Evolutionary conservation across 2,113 vertebrate genomes (phyloP).

Genomic region (Morone saxatilis): DNA sequence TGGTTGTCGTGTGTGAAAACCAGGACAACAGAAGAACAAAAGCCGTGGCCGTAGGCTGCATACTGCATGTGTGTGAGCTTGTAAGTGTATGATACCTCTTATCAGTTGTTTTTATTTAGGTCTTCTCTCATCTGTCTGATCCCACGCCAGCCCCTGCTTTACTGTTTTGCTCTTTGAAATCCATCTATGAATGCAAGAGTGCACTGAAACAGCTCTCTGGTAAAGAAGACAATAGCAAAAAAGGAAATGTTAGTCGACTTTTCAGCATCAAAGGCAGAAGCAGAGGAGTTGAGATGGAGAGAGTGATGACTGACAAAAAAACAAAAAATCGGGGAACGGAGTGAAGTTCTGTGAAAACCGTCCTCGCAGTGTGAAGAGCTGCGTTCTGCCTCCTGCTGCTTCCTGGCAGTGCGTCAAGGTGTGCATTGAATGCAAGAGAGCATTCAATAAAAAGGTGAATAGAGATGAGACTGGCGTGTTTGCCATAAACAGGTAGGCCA

Average conservation of each 20-base stretch:
- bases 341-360: slow-evolving; percentile 16
- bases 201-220: slow-evolving; percentile 5
- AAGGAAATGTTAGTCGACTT: slow-evolving; percentile 1
- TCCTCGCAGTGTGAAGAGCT: background rate
- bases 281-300: background rate
- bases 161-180: slow-evolving; percentile 16
- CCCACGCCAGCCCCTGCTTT: background rate
- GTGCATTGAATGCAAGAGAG: slow-evolving; percentile 14
- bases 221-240: background rate
- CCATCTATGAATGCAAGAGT: slow-evolving; percentile 8
- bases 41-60: background rate
- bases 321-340: background rate
- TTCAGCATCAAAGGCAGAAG: slow-evolving; percentile 27
- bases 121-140: slow-evolving; percentile 15
- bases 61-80: background rate
- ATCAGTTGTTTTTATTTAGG: background rate
- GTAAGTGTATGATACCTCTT: background rate
- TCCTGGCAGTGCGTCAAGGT: slow-evolving; percentile 1
- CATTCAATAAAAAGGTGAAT: slow-evolving; percentile 1
- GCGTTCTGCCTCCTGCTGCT: slow-evolving; percentile 22
- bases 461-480: background rate
- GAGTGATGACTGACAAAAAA: slow-evolving; percentile 4
- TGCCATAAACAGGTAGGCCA: slow-evolving; percentile 24
- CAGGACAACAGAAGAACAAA: background rate
- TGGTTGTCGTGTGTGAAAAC: background rate